Evolutionary conservation across 2,888 invertebrate species (phyloP).

Genomic region (Stratiomys singularior): DNA sequence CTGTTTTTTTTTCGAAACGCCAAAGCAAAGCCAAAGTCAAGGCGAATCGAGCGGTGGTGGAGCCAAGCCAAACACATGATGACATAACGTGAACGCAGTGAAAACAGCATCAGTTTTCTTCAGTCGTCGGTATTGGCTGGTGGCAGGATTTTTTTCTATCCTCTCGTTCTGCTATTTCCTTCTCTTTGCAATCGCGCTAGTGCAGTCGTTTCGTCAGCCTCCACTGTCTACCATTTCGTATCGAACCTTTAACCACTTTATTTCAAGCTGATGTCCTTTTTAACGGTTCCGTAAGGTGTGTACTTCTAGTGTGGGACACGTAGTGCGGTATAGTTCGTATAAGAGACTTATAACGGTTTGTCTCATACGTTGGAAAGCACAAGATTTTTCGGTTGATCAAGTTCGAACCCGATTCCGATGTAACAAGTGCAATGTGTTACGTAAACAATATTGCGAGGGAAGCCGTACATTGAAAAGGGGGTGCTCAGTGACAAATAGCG

Average conservation of each 20-base stretch:
- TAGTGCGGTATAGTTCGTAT: background rate
- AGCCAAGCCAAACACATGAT: constrained; percentile 13
- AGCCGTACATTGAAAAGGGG: background rate
- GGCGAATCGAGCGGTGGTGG: background rate
- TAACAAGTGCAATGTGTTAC: constrained; percentile 20
- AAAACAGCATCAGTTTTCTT: constrained; percentile 29
- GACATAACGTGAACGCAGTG: background rate
- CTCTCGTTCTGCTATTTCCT: background rate
- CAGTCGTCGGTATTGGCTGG: constrained; percentile 13
- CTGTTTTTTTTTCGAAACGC: constrained; percentile 10
- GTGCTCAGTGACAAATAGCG: background rate
- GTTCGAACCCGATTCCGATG: background rate
- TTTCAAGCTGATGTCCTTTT: background rate
- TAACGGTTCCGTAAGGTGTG: background rate
- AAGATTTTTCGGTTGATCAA: background rate
- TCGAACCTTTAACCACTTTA: background rate
- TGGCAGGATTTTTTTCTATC: constrained; percentile 15
- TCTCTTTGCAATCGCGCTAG: background rate
- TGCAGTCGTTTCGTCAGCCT: background rate
- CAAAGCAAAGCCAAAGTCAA: background rate
- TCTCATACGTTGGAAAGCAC: background rate
- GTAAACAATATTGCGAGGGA: background rate
- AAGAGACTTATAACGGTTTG: constrained; percentile 24
- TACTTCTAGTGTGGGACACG: background rate
- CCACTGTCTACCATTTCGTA: background rate